phyloP scores from a whole-genome alignment of 2,888 invertebrate genomes.

The Scaptomyza cyrtandrae region DNA sequence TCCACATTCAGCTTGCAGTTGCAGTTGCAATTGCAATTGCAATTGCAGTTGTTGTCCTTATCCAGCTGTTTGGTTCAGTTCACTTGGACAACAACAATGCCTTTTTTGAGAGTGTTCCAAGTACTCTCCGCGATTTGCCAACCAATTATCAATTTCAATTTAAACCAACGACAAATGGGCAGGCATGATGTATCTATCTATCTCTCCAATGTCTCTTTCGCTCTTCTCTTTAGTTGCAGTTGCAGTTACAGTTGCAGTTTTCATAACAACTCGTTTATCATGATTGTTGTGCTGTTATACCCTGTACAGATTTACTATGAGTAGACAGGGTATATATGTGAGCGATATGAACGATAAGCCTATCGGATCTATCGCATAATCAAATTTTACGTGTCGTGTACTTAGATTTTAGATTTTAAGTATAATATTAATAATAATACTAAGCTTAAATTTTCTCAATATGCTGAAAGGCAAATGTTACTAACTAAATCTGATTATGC shows the following conservation, averaged over 20 bases:
- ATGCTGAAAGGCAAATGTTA: neutral
- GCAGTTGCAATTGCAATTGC: neutral
- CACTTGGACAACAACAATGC: neutral
- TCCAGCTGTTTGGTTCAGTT: neutral
- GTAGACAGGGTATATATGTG: neutral
- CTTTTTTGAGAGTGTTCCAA: neutral
- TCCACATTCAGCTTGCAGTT: neutral
- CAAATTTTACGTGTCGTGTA: too few relatives aligned
- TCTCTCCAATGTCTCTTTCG: neutral
- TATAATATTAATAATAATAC: too few relatives aligned
- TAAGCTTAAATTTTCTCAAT: neutral
- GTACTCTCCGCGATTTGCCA: neutral
- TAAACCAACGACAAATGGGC: conserved; percentile 7
- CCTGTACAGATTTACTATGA: neutral
- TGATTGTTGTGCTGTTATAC: neutral
- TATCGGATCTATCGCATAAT: too few relatives aligned
- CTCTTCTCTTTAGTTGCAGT: neutral
- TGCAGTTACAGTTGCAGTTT: neutral
- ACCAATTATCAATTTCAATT: conserved; percentile 13
- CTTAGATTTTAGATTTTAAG: too few relatives aligned
- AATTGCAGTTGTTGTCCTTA: neutral
- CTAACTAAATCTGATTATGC: too few relatives aligned
- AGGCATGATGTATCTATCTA: neutral
- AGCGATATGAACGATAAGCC: too few relatives aligned
- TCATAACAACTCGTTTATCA: neutral